phyloP scores from a whole-genome alignment of 2,888 invertebrate genomes.

The Yponomeuta evonymella region DNA sequence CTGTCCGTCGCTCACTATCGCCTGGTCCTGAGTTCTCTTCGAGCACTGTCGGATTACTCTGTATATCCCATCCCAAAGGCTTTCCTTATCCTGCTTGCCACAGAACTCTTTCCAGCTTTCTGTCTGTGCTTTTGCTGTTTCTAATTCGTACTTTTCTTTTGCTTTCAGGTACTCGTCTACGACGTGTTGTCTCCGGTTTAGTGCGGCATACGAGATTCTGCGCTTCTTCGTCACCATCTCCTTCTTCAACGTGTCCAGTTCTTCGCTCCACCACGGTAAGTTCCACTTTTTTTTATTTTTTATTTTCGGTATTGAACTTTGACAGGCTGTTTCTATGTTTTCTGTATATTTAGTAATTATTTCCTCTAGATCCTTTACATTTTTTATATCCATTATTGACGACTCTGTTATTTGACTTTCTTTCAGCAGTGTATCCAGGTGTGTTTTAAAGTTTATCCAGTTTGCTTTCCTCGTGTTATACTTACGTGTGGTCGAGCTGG shows the following conservation, averaged over 20 bases:
- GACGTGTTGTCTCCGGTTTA: neutral
- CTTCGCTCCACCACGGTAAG: neutral
- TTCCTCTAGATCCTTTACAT: neutral
- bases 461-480: constrained; percentile 1
- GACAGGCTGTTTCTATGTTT: too few relatives aligned
- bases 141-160: neutral
- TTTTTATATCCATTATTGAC: too few relatives aligned
- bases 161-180: neutral
- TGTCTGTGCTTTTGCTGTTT: neutral
- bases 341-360: neutral
- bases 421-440: neutral
- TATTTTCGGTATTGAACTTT: neutral
- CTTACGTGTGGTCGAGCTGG: neutral
- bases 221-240: neutral
- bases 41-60: too few relatives aligned
- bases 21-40: too few relatives aligned
- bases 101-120: neutral
- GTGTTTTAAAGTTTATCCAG: neutral
- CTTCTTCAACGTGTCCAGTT: neutral
- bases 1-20: too few relatives aligned
- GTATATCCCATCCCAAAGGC: too few relatives aligned
- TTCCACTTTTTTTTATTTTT: neutral
- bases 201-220: neutral
- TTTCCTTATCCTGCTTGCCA: neutral
- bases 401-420: neutral